These are phyloP conservation scores for Tamandua tetradactyla DNA, from an alignment of 2,797 vertebrate genomes.

Conservation along the genomic window DNA sequence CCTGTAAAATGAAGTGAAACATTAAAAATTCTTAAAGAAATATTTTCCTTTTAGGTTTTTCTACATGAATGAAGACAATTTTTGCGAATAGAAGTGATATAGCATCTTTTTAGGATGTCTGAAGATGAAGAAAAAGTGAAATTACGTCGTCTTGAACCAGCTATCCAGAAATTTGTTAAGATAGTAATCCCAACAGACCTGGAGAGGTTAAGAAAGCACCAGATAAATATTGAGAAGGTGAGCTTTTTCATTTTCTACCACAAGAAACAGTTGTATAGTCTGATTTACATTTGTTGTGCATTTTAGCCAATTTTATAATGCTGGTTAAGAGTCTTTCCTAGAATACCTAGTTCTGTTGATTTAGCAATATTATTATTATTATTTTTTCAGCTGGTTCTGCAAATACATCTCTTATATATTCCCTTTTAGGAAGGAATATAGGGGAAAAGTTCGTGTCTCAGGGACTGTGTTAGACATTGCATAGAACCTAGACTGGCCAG, in stretches of 20 bases:
- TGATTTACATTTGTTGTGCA: slow-evolving; percentile 11
- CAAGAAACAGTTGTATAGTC: not conserved
- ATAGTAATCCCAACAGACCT: slow-evolving; percentile 97
- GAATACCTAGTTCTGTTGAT: slow-evolving; percentile 10
- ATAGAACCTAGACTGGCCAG: not conserved
- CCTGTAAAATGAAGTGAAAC: slow-evolving; percentile 46
- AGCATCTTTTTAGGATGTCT: slow-evolving; percentile 88
- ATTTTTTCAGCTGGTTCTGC: slow-evolving; percentile 15
- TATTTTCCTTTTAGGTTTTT: slow-evolving; percentile 75
- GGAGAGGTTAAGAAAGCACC: slow-evolving; percentile 95
- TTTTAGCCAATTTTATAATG: slow-evolving; percentile 38
- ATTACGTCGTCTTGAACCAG: slow-evolving; percentile 93
- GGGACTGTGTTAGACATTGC: not conserved
- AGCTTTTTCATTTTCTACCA: slow-evolving; percentile 57
- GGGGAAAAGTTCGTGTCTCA: not conserved
- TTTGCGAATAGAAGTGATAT: slow-evolving; percentile 66
- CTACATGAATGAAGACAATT: slow-evolving; percentile 68
- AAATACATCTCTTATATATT: slow-evolving; percentile 23
- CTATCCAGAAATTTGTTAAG: slow-evolving; percentile 97
- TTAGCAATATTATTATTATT: not conserved
- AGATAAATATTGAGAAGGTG: slow-evolving; percentile 98
- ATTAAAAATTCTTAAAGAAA: slow-evolving; percentile 41
- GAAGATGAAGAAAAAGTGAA: slow-evolving; percentile 93
- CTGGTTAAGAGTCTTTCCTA: slow-evolving; percentile 58
- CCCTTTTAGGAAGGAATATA: not conserved